phyloP scores from a whole-genome alignment of 2,113 vertebrate genomes.

The Neoarius graeffei region DNA sequence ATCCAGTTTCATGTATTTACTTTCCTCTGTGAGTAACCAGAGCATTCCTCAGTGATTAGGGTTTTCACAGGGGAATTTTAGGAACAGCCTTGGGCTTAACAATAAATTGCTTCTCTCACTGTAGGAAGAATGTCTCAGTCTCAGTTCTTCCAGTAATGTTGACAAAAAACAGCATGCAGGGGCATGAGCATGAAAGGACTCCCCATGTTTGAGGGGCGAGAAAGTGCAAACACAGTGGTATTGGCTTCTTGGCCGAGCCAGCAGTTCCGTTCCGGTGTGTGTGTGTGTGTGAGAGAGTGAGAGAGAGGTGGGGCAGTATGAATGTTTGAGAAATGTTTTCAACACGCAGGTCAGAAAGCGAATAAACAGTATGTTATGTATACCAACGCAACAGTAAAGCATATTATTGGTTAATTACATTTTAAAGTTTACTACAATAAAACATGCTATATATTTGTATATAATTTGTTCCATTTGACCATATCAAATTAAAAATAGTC shows the following conservation, averaged over 20 bases:
- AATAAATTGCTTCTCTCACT: background rate
- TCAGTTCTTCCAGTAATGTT: slow-evolving; percentile 7
- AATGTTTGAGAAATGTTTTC: background rate
- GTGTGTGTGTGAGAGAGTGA: background rate
- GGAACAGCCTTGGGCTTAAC: background rate
- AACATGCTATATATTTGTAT: background rate
- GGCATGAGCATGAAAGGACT: slow-evolving; percentile 31
- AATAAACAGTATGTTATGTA: background rate
- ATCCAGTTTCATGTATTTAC: slow-evolving; percentile 2
- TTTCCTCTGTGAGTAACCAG: background rate
- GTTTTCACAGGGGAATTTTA: slow-evolving; percentile 33
- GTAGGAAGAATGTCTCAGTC: slow-evolving; percentile 30
- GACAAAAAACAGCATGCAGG: slow-evolving; percentile 40
- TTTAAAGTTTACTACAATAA: background rate
- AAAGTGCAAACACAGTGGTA: slow-evolving; percentile 1
- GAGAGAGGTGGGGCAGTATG: too few species aligned
- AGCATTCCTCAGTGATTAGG: slow-evolving; percentile 24
- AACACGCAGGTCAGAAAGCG: background rate
- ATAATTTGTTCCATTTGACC: background rate
- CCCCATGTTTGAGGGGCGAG: background rate
- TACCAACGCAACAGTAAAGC: too few species aligned
- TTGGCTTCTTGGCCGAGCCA: slow-evolving; percentile 7
- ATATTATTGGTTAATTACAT: background rate
- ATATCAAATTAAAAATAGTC: background rate
- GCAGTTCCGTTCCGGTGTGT: background rate